These are phyloP conservation scores for Drosophila melanica DNA, from an alignment of 1,140 invertebrate genomes.

Conservation along the genomic window DNA sequence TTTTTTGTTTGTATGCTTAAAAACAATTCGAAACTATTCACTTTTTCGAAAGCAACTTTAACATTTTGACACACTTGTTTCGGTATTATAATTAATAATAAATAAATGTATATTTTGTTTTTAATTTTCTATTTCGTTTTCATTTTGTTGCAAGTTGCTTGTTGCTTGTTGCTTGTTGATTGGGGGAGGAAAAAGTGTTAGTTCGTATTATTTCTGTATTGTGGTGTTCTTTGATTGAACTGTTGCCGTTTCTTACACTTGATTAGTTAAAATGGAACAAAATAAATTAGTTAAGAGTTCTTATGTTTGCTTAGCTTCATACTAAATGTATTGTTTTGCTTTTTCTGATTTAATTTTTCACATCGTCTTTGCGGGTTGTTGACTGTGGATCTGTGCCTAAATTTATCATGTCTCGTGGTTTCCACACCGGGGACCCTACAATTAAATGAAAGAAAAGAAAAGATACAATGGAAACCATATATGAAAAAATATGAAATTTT, in stretches of 20 bases:
- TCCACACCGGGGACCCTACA: constrained; percentile 95
- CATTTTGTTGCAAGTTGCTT: constrained; percentile 41
- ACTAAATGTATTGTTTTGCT: constrained; percentile 72
- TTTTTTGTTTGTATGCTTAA: constrained; percentile 21
- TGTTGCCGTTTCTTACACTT: constrained; percentile 63
- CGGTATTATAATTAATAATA: constrained; percentile 8
- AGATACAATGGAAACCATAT: constrained; percentile 84
- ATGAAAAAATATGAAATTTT: constrained; percentile 78
- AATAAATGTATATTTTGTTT: constrained; percentile 16
- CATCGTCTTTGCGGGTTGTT: constrained; percentile 84
- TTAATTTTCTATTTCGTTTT: constrained; percentile 17
- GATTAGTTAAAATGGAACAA: constrained; percentile 74
- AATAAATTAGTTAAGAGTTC: constrained; percentile 60
- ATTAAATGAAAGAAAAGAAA: constrained; percentile 85
- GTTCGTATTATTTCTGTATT: constrained; percentile 29
- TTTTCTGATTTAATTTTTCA: constrained; percentile 83
- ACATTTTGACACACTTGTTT: constrained; percentile 19
- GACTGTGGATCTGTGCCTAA: constrained; percentile 84
- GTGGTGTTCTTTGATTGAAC: constrained; percentile 41
- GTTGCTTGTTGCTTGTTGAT: too few relatives aligned
- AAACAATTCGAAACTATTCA: constrained; percentile 39
- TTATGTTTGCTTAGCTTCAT: constrained; percentile 61
- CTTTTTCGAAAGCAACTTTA: constrained; percentile 28
- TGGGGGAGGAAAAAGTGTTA: constrained; percentile 32
- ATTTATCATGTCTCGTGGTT: constrained; percentile 90